Evolutionary conservation across 1,140 invertebrate species (phyloP), one percentile per base, ranked within the genome.

Genomic region (Heliconius melpomene): DNA sequence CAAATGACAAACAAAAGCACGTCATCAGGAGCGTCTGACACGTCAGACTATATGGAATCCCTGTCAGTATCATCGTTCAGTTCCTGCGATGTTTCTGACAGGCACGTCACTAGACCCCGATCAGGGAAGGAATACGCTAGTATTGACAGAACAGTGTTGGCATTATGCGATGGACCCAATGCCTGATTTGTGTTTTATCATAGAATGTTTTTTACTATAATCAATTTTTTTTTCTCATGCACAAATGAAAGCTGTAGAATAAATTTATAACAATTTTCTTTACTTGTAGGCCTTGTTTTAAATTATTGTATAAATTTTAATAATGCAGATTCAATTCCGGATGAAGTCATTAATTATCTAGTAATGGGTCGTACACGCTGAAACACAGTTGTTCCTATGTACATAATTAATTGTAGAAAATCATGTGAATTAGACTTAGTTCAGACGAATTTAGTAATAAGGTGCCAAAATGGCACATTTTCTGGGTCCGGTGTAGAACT

Each of bases 91-190:
- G 89, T 86, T 2, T 83, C 87, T 7, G 91, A 96, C 79, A 95
- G 97, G 13, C 96, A 97, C 74, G 96, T 96, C 13, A 97, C 97
- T 11, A 95, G 98, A 80, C 98, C 98, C 1, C 95, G 98, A 13
- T 98, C 97, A 3, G 98, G 98, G 3, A 97, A 97, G 82, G 98
- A 98, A 90, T 98, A 98, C 91, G 96, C 96, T 91, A 97, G 96
- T 87, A 96, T 98, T 74, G 97, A 98, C 89, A 94, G 97, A 71
- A 95, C 96, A 66, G 95, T 96, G 77, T 90, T 97, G 8, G 88
- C 88, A 29, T 66, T 75, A 79, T 52, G 86, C 52, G 18, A 57
- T 74, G 75, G 72, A 70, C 57, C 38, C 26, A 32, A 32, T 70
- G 66, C 26, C 20, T 77, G 23, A 26, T 66, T 26, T 66, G 26